These are phyloP conservation scores for Epinotia demarniana DNA, from an alignment of 2,888 invertebrate species.

Conservation along the genomic window DNA sequence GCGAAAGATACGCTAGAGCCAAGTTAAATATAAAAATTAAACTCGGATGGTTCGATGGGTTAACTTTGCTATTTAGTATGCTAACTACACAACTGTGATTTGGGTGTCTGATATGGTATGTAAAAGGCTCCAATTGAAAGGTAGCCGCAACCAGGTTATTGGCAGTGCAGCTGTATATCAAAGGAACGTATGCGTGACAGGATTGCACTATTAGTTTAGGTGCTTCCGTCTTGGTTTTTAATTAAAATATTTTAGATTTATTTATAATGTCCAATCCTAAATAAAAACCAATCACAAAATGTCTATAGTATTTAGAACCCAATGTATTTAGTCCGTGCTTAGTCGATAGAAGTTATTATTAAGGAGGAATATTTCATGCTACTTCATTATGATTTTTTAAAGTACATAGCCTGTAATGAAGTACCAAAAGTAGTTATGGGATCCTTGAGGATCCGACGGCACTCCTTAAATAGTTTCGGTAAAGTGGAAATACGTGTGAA, in stretches of 20 bases:
- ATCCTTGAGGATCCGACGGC: too few species aligned
- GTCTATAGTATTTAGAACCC: background rate
- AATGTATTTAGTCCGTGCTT: too few species aligned
- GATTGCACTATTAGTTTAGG: slow-evolving; percentile 22
- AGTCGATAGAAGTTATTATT: too few species aligned
- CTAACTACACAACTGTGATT: slow-evolving; percentile 11
- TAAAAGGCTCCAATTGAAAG: slow-evolving; percentile 24
- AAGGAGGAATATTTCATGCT: too few species aligned
- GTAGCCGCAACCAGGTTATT: slow-evolving; percentile 29
- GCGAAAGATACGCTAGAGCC: slow-evolving; percentile 25
- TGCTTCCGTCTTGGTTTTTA: slow-evolving; percentile 15
- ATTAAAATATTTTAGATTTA: background rate
- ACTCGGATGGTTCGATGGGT: background rate
- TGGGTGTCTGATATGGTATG: slow-evolving; percentile 33
- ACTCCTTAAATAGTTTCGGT: too few species aligned
- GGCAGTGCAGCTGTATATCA: slow-evolving; percentile 14
- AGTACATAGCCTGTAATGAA: too few species aligned
- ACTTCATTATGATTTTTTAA: too few species aligned
- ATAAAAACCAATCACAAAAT: background rate
- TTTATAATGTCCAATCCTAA: background rate
- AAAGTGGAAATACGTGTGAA: too few species aligned
- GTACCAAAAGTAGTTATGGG: too few species aligned
- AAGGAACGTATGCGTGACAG: slow-evolving; percentile 29
- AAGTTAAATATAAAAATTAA: background rate
- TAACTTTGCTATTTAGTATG: slow-evolving; percentile 21